Evolutionary conservation across 2,797 vertebrate species (phyloP), one percentile per base, ranked within the genome.

Genomic region (Gobionotothen gibberifrons): DNA sequence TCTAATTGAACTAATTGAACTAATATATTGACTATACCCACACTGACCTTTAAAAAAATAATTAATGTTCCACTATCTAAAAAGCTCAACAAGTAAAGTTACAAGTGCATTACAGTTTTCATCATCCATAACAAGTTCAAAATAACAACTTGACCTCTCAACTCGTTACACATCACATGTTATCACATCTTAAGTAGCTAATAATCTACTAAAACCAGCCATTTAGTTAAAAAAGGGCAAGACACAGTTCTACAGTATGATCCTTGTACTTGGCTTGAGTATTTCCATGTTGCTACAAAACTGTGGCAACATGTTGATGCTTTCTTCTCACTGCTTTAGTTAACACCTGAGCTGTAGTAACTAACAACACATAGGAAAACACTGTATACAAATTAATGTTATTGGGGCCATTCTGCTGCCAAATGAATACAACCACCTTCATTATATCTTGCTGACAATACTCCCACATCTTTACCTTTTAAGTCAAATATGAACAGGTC

Each of bases 101-200:
- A 68, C 22, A 60, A 66, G 51, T 48, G 36, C 75, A 60, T 55
- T n/a, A 71, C 55, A 55, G 58, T 47, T 29, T 26, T 72, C 64
- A 56, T 42, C 39, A 54, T 56, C 16, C 5, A 40, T 43, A 16
- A 26, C 16, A 26, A 47, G 61, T 57, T 69, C 4, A 40, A 65
- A 66, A 73, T 52, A 5, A 46, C 39, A 73, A 60, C 29, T 57
- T 2, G 12, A 49, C 57, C 46, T 72, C 48, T 48, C 29, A 53
- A 3, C 56, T 56, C 0, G 1, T 64, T 21, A 67, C 19, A 72
- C 42, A 40, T 40, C 14, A 48, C 36, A 52, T 73, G 17, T 72
- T 60, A 49, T 57, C 47, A 55, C 13, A 4, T 56, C 51, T 68
- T 10, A 43, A 69, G 58, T 51, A 42, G 16, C 32, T 43, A 58